Percentiles rank a stretch among this genome's conserved stretches.
These are phyloP conservation scores for Lithophane ornitopus DNA, from an alignment of 2,888 invertebrate genomes.

Conservation along the genomic window DNA sequence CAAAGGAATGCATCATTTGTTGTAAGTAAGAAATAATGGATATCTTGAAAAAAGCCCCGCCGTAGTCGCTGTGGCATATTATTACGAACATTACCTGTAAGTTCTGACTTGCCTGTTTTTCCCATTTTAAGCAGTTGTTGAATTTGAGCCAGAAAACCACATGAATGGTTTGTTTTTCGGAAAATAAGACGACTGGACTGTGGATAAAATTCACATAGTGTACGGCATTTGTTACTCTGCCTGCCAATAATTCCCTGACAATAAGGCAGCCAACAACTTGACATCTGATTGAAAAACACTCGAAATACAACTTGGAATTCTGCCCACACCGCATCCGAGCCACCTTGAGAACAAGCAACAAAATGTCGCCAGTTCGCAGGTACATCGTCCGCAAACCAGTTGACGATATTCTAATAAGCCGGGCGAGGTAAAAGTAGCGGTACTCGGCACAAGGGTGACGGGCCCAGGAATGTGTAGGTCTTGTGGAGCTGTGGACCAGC, in stretches of 20 bases:
- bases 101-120: not conserved
- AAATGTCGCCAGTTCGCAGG: slow-evolving; percentile 52
- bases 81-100: not conserved
- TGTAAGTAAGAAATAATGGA: not conserved
- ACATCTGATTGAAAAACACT: slow-evolving; percentile 30
- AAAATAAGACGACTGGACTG: not conserved
- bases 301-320: slow-evolving; percentile 23
- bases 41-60: not conserved
- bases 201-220: not conserved
- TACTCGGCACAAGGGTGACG: slow-evolving; percentile 56
- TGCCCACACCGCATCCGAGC: slow-evolving; percentile 31
- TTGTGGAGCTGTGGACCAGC: slow-evolving; percentile 24
- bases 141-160: not conserved
- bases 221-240: not conserved
- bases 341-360: slow-evolving; percentile 42
- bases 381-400: slow-evolving; percentile 60
- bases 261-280: slow-evolving; percentile 10
- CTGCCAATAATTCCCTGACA: not conserved
- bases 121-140: not conserved
- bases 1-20: not conserved
- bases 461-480: slow-evolving; percentile 56
- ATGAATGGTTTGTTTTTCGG: not conserved
- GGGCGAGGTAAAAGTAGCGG: slow-evolving; percentile 61
- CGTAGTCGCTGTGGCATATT: not conserved
- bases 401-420: slow-evolving; percentile 64